Evolutionary conservation across 2,888 invertebrate genomes (phyloP), one percentile per base, ranked within the genome.

Genomic region (Congeria kusceri): DNA sequence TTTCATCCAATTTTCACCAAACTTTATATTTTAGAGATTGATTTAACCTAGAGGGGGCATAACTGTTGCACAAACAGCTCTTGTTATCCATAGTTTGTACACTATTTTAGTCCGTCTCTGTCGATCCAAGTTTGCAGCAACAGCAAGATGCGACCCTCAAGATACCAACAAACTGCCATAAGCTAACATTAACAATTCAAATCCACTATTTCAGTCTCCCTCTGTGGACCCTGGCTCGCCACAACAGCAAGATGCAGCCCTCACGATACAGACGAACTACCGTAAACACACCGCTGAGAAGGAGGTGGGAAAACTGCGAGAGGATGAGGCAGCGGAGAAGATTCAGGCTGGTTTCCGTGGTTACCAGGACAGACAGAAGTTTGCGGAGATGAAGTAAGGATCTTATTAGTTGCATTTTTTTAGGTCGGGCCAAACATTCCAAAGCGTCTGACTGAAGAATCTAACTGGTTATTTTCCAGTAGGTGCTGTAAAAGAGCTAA

Each of bases 321-420:
- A 91, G 61, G 92, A 92, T 23, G 87, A 89, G 23, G 93, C 93
- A 0, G 93, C 93, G 2, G 75, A 88, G 47, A 92, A 88, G 69
- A 93, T 93, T 67, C 93, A 93, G 83, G 91, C 92, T 23, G 91
- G 92, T 29, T 91, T 92, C 88, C 85, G 90, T 67, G 93, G 93
- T 58, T 87, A 86, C 84, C 86, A 90, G 62, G 89, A 89, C 69
- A 80, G 92, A 67, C 87, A 92, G 76, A 86, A 91, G 57, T 84
- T 92, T 62, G 69, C 84, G 27, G 83, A 87, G 47, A 85, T 86
- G 78, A 91, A 87, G 90, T 90, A 85, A 84, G 83, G 74, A 25
- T 70, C 3, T 53, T 1, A 5, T 44, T 18, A 5, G 53, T 53
- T 20, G 18, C 20, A 2, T 20, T 53, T 5, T 53, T 2, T 23